Base-by-base conservation (phyloP, 2,888 invertebrate genomes). In the Tenthredo amoena region DNA sequence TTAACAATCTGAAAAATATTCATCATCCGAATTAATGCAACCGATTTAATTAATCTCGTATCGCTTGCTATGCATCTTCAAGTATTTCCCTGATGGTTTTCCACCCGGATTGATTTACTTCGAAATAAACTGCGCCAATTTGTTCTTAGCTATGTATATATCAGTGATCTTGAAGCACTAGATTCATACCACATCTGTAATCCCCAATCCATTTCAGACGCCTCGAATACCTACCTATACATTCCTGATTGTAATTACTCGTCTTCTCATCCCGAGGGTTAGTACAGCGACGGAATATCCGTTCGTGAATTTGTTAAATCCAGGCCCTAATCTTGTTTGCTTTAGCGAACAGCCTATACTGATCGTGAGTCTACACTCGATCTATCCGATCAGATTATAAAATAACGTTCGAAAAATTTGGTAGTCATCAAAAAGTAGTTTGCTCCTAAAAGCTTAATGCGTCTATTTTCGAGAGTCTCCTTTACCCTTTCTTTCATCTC, bases 231-330 rank as follows among this genome's bases (percentile, higher is more conserved):
- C 15, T 31, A 31, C 18, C 26, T 15, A 26, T 68, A 26, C 31
- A 21, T 68, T 34, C 68, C 68, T 26, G 68, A 68, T 68, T 68
- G 31, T 68, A 31, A 68, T 68, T 68, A 31, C 68, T 68, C 26
- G 68, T 68, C 68, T 68, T 18, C 68, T 34, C n/a, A 6, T 55
- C n/a, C 34, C 26, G 15, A 15, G 68, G 31, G 34, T 68, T 68
- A 12, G 68, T 31, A 31, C 68, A 26, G 26, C 31, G 68, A 31
- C 1, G 31, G 68, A 68, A 68, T 68, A 68, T 26, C 31, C 68
- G 15, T 68, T 68, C 31, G 68, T 68, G 34, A 68, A 68, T 68
- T 26, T 68, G 68, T 34, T 68, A 18, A 68, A 34, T 68, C 34
- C 18, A 18, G 15, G 34, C 31, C 15, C 34, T 68, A 68, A 68